Percentiles rank a stretch among this genome's conserved stretches.
Conservation (phyloP, 2,113 vertebrate species). For the Zootoca vivipara region DNA sequence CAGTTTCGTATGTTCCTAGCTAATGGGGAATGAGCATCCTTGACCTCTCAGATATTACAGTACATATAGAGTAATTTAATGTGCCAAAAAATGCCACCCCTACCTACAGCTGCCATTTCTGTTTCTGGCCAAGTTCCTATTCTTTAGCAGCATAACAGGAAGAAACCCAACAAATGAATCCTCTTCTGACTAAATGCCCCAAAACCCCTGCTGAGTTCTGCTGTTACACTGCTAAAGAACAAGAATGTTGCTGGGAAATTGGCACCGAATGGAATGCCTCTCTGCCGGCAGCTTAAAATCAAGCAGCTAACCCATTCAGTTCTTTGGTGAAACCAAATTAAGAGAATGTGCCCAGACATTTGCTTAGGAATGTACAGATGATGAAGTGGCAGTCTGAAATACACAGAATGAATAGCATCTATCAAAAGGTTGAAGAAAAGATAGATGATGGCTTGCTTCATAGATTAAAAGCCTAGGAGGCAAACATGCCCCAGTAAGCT, state of each 20-base stretch:
- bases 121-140: background rate
- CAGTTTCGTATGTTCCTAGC: background rate
- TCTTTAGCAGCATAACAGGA: background rate
- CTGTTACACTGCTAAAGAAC: background rate
- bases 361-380: background rate
- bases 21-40: background rate
- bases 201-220: background rate
- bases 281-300: background rate
- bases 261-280: background rate
- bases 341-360: background rate
- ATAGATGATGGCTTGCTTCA: background rate
- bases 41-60: background rate
- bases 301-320: background rate
- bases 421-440: background rate
- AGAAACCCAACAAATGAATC: background rate
- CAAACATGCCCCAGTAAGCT: background rate
- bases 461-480: background rate
- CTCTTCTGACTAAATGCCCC: background rate
- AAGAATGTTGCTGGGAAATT: background rate
- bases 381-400: background rate
- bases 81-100: background rate
- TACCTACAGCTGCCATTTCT: background rate
- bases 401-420: background rate
- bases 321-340: background rate
- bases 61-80: background rate